phyloP scores from a whole-genome alignment of 2,888 invertebrate species.

The Calephelis perditalis region DNA sequence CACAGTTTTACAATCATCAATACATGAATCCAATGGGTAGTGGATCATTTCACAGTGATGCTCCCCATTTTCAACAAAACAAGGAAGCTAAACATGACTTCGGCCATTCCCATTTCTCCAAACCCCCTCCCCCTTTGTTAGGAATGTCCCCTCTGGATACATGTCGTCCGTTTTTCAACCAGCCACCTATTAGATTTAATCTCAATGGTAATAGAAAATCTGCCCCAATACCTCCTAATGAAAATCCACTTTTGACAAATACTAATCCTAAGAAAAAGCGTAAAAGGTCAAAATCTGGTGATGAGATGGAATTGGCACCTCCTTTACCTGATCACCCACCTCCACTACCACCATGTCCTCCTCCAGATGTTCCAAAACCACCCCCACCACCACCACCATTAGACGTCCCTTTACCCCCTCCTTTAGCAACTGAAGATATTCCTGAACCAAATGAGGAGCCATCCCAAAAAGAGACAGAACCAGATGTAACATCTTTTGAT shows the following conservation, averaged over 20 bases:
- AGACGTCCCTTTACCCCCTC: conserved; percentile 65
- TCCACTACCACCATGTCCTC: conserved; percentile 71
- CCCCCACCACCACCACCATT: conserved; percentile 49
- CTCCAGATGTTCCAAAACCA: conserved; percentile 61
- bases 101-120: conserved; percentile 49
- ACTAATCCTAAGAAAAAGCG: conserved; percentile 85
- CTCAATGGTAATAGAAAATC: conserved; percentile 60
- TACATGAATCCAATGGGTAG: conserved; percentile 65
- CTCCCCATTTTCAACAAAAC: conserved; percentile 53
- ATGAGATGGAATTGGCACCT: conserved; percentile 55
- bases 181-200: conserved; percentile 69
- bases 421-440: conserved; percentile 62
- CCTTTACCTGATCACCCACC: conserved; percentile 79
- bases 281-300: conserved; percentile 80
- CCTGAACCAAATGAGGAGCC: conserved; percentile 55
- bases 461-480: conserved; percentile 35
- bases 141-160: conserved; percentile 67
- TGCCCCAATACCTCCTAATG: conserved; percentile 54
- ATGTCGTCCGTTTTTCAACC: conserved; percentile 63
- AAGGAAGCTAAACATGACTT: conserved; percentile 48
- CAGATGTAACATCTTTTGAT: conserved; percentile 43
- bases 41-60: conserved; percentile 38
- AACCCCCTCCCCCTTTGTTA: conserved; percentile 60
- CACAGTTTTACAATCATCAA: conserved; percentile 69
- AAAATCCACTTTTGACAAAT: conserved; percentile 60